phyloP scores from a whole-genome alignment of 2,888 invertebrate species.

The Baccha elongata region DNA sequence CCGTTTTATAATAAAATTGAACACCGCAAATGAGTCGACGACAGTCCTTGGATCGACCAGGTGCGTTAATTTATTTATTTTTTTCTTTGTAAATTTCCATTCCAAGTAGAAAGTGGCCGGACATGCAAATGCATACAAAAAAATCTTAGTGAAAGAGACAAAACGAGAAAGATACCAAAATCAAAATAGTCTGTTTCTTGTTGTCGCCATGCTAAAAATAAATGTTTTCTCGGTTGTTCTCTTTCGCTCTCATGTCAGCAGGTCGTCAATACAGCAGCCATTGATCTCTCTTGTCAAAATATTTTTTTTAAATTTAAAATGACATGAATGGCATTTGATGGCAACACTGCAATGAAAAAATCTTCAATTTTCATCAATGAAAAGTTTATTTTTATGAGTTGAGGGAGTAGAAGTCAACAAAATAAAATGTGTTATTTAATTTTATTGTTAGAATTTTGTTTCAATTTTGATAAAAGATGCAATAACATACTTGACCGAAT shows the following conservation, averaged over 20 bases:
- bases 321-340: constrained; percentile 40
- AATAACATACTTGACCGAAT: not conserved
- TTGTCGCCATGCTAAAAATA: constrained; percentile 61
- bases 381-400: constrained; percentile 25
- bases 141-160: constrained; percentile 56
- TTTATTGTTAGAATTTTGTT: not conserved
- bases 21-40: constrained; percentile 80
- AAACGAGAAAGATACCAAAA: constrained; percentile 10
- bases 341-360: constrained; percentile 52
- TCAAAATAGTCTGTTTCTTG: constrained; percentile 40
- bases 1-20: constrained; percentile 70
- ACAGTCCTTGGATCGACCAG: constrained; percentile 80
- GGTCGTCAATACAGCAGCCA: constrained; percentile 55
- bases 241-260: constrained; percentile 49
- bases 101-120: constrained; percentile 65
- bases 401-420: not conserved
- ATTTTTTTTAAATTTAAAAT: constrained; percentile 31
- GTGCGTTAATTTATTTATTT: constrained; percentile 69
- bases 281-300: constrained; percentile 67
- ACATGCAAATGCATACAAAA: constrained; percentile 40
- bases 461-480: not conserved
- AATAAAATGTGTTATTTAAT: constrained; percentile 7
- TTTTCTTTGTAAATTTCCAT: not conserved
- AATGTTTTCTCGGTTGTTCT: constrained; percentile 49
- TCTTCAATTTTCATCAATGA: constrained; percentile 65